Base-by-base conservation (phyloP, 2,797 vertebrate genomes). In the Huso huso region DNA sequence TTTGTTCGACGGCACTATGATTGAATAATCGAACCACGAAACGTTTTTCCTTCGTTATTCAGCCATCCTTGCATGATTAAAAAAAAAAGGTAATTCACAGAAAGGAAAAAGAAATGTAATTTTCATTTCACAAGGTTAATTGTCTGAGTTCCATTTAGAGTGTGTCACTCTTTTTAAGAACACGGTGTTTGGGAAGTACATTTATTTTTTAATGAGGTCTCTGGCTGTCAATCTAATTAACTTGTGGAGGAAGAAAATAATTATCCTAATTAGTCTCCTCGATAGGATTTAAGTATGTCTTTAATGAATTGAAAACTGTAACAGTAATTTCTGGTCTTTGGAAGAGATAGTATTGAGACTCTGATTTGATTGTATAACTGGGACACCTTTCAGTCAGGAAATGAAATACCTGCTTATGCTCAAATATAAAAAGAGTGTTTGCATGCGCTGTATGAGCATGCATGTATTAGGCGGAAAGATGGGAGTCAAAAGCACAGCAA, bases 261-360 rank as follows among this genome's bases (percentile, higher is more conserved):
- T 91, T 89, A 86, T 84, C 80, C 83, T 87, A 84, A 89, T 90
- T 90, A 90, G 84, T 86, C 85, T 88, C 82, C 72, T 83, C 80
- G 83, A 72, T 80, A 87, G 87, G 83, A 82, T 74, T 87, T 81
- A 62, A 37, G 48, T 13, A 62, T 58, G 15, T 58, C 7, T n/a
- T 13, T n/a, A 58, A 58, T 13, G 11, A n/a, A 58, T 13, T 6
- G 12, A 58, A 58, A 6, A 12, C 55, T 12, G 13, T 12, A 18
- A 18, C 18, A 18, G 18, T 18, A 18, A 18, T 18, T 18, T 18
- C 18, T 18, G 18, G 18, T 18, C 18, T 2, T 18, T 18, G 18
- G 18, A 18, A 18, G 18, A 18, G 18, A 18, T 18, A 18, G 18
- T 18, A 18, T 18, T 18, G 18, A 18, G 18, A 18, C 18, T 18